Percentiles rank a stretch among this genome's conserved stretches.
phyloP scores from a whole-genome alignment of 2,113 vertebrate species.

The Vimba vimba region DNA sequence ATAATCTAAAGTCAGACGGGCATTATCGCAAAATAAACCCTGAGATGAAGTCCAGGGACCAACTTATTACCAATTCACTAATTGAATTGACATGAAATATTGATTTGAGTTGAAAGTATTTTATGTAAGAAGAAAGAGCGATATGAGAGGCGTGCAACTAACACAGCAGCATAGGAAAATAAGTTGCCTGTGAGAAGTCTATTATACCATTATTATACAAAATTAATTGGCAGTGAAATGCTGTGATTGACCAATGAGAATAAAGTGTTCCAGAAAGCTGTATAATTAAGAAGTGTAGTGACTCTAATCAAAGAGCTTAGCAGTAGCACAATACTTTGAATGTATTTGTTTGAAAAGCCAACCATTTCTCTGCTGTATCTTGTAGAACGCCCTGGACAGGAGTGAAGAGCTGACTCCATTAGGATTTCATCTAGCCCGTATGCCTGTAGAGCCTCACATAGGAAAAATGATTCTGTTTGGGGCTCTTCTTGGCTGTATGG shows the following conservation, averaged over 20 bases:
- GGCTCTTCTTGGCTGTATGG: slow-evolving; percentile 91
- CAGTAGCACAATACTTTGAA: background rate
- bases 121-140: background rate
- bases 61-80: background rate
- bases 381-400: slow-evolving; percentile 90
- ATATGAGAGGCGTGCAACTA: background rate
- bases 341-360: background rate
- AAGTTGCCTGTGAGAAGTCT: background rate
- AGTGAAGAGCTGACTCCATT: slow-evolving; percentile 91
- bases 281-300: background rate
- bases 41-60: background rate
- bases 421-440: slow-evolving; percentile 90
- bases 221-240: background rate
- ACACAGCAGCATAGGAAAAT: background rate
- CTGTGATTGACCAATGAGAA: background rate
- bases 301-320: background rate
- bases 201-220: background rate
- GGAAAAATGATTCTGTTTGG: slow-evolving; percentile 98
- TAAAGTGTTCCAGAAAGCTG: background rate
- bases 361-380: background rate
- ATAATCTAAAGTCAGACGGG: background rate
- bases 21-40: background rate
- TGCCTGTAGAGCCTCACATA: slow-evolving; percentile 96
- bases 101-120: background rate
- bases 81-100: background rate